Conservation (phyloP, 2,797 vertebrate species). For the Iguana delicatissima region DNA sequence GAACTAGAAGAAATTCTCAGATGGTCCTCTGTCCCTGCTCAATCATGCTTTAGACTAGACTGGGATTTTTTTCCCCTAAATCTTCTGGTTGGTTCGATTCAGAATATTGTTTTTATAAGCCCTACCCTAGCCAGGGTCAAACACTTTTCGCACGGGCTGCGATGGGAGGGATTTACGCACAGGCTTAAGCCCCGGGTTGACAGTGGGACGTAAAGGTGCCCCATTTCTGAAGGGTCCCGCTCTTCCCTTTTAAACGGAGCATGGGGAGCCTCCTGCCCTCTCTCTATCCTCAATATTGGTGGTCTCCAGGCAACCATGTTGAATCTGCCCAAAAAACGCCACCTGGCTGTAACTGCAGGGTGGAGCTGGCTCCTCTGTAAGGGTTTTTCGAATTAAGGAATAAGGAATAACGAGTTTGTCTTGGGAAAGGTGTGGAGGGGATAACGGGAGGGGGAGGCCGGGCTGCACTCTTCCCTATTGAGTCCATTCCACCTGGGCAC, state of each 20-base stretch:
- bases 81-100: background rate
- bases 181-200: background rate
- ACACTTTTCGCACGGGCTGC: constrained; percentile 1
- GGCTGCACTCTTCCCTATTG: constrained; percentile 28
- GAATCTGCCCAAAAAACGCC: constrained; percentile 38
- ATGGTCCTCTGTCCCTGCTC: constrained; percentile 21
- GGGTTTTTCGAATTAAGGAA: background rate
- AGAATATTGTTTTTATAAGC: background rate
- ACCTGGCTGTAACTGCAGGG: constrained; percentile 10
- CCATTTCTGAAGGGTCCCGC: background rate
- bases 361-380: constrained; percentile 37
- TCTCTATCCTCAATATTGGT: too few relatives aligned
- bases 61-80: background rate
- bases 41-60: constrained; percentile 27
- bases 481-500: constrained; percentile 49
- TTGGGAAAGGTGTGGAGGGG: background rate
- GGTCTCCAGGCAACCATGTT: constrained; percentile 57
- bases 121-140: background rate
- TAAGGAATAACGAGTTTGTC: background rate
- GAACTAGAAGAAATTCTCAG: background rate
- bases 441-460: background rate
- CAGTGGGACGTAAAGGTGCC: background rate
- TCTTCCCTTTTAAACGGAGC: background rate
- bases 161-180: background rate
- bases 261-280: too few relatives aligned